Conservation (phyloP, 2,888 invertebrate genomes). For the Aethes cnicana region DNA sequence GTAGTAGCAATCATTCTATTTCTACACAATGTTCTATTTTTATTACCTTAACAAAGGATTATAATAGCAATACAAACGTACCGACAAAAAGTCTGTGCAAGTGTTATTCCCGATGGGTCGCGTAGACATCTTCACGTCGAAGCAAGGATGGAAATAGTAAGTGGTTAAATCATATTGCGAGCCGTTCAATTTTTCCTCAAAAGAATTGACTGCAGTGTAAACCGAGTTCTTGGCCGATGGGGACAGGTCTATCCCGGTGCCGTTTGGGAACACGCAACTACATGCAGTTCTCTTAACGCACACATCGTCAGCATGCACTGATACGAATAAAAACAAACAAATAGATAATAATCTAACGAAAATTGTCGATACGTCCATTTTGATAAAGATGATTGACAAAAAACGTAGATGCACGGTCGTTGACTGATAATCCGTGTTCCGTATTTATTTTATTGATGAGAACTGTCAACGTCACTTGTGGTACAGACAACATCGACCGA, state of each 20-base stretch:
- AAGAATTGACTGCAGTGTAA: slow-evolving; percentile 51
- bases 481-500: no score
- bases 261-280: slow-evolving; percentile 71
- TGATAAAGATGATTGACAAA: slow-evolving; percentile 16
- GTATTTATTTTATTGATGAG: background rate
- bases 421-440: no score
- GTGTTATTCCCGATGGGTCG: slow-evolving; percentile 41
- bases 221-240: slow-evolving; percentile 53
- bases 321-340: slow-evolving; percentile 38
- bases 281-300: slow-evolving; percentile 66
- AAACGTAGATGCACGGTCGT: background rate
- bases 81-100: slow-evolving; percentile 54
- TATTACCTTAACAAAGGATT: slow-evolving; percentile 19
- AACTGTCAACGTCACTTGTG: slow-evolving; percentile 5
- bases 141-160: slow-evolving; percentile 72
- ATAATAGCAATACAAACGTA: slow-evolving; percentile 44
- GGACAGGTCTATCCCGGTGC: slow-evolving; percentile 73
- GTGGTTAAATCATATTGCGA: slow-evolving; percentile 52
- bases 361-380: slow-evolving; percentile 44
- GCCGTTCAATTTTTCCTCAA: slow-evolving; percentile 41
- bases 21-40: slow-evolving; percentile 10
- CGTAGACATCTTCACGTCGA: slow-evolving; percentile 48
- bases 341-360: slow-evolving; percentile 39
- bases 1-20: background rate
- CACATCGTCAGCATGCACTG: slow-evolving; percentile 47